These are phyloP conservation scores for Calosoma granatense DNA, from an alignment of 1,140 invertebrate genomes.

Conservation along the genomic window DNA sequence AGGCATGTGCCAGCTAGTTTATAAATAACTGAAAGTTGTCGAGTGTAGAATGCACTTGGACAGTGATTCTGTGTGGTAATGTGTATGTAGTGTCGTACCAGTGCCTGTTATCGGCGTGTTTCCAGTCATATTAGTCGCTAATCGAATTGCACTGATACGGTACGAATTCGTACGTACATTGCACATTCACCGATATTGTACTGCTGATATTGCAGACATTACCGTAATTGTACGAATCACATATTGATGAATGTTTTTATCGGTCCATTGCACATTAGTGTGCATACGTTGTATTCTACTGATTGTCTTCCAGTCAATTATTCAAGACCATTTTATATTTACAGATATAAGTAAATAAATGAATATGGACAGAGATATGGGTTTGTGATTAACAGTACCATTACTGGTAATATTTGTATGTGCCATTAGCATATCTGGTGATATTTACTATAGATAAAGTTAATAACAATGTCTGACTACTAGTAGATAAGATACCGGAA, in stretches of 20 bases:
- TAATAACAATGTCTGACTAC: too few relatives aligned
- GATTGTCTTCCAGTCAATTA: too few relatives aligned
- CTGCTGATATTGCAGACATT: neutral
- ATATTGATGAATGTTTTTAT: conserved; percentile 3
- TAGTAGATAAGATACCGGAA: too few relatives aligned
- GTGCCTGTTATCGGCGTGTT: neutral
- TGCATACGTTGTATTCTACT: too few relatives aligned
- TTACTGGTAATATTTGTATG: neutral
- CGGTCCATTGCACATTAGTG: too few relatives aligned
- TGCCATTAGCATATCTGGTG: neutral
- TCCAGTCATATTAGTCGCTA: conserved; percentile 4
- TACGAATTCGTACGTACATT: neutral
- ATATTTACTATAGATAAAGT: too few relatives aligned
- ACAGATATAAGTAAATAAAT: neutral
- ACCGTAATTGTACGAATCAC: neutral
- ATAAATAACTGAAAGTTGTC: too few relatives aligned
- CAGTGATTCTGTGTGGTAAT: too few relatives aligned
- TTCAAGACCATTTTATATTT: too few relatives aligned
- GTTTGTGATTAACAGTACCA: neutral
- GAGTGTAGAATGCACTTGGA: too few relatives aligned
- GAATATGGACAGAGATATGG: neutral
- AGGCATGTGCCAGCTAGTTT: too few relatives aligned
- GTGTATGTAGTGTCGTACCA: neutral
- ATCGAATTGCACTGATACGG: neutral
- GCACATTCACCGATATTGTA: neutral